phyloP scores from a whole-genome alignment of 2,113 vertebrate species.

The Plecotus auritus region DNA sequence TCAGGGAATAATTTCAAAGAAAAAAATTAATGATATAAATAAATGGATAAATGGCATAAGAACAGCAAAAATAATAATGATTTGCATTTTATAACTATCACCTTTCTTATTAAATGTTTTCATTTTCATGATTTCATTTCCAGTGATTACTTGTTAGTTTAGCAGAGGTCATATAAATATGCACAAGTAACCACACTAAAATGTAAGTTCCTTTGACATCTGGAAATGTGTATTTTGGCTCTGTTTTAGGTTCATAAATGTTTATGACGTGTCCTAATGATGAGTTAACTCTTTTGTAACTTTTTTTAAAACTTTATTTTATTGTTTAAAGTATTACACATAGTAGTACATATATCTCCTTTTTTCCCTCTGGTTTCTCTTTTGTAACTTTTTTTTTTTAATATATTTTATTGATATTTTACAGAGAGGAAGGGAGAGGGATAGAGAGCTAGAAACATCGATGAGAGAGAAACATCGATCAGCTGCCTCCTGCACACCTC shows the following conservation, averaged over 20 bases:
- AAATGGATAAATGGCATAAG: neutral
- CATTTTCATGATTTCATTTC: conserved; percentile 13
- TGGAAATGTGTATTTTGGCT: neutral
- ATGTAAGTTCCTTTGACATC: neutral
- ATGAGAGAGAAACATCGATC: no score
- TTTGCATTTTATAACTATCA: neutral
- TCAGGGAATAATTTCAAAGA: conserved; percentile 24
- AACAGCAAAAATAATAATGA: neutral
- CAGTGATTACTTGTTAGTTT: neutral
- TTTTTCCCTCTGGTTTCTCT: no score
- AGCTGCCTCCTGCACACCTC: no score
- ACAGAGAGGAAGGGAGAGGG: no score
- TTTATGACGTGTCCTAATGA: no score
- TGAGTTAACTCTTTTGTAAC: no score
- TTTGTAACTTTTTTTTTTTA: no score
- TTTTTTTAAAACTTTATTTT: no score
- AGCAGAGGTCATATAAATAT: neutral
- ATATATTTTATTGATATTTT: no score
- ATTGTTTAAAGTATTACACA: no score
- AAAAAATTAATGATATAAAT: neutral
- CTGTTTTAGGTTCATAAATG: neutral
- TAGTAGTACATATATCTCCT: no score
- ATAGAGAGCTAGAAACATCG: no score
- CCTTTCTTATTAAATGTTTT: neutral
- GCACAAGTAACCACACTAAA: neutral